Evolutionary conservation across 2,888 invertebrate species (phyloP).

Genomic region (Axea sp.): DNA sequence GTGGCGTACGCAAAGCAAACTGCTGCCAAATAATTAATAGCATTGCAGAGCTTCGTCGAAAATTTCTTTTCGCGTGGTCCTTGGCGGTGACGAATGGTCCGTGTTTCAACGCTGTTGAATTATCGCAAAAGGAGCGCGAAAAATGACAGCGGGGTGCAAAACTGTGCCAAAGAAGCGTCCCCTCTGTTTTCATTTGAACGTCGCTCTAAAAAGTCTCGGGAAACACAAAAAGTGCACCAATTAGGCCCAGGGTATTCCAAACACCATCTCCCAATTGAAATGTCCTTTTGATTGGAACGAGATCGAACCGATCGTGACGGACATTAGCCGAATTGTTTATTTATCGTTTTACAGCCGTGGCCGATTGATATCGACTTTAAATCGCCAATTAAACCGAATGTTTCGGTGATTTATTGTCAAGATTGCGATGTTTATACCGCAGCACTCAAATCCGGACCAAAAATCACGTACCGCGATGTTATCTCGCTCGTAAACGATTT

Average conservation of each 20-base stretch:
- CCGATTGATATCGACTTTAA: conserved; percentile 50
- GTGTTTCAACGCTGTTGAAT: no score
- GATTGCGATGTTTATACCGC: conserved; percentile 52
- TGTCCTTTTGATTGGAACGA: conserved; percentile 18
- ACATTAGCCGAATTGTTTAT: conserved; percentile 47
- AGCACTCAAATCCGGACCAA: conserved; percentile 47
- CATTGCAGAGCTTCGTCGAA: no score
- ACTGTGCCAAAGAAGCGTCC: no score
- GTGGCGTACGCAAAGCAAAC: no score
- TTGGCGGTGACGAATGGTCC: no score
- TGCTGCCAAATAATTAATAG: no score
- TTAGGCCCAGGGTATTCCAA: conserved; percentile 12
- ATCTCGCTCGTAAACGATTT: conserved; percentile 52
- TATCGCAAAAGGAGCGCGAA: no score
- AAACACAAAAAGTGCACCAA: background rate
- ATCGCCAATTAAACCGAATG: conserved; percentile 53
- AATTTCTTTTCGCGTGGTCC: no score
- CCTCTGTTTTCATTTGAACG: no score
- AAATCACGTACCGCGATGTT: conserved; percentile 52
- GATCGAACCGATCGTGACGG: conserved; percentile 38
- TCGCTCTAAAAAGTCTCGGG: no score
- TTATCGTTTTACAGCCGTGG: conserved; percentile 36
- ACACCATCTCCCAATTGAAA: conserved; percentile 22
- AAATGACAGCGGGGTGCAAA: no score
- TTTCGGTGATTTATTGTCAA: conserved; percentile 56